A percentile compares a stretch with the other conserved stretches of the same genome.
Conservation (phyloP, 2,113 vertebrate genomes). For the Rhizomys pruinosus region DNA sequence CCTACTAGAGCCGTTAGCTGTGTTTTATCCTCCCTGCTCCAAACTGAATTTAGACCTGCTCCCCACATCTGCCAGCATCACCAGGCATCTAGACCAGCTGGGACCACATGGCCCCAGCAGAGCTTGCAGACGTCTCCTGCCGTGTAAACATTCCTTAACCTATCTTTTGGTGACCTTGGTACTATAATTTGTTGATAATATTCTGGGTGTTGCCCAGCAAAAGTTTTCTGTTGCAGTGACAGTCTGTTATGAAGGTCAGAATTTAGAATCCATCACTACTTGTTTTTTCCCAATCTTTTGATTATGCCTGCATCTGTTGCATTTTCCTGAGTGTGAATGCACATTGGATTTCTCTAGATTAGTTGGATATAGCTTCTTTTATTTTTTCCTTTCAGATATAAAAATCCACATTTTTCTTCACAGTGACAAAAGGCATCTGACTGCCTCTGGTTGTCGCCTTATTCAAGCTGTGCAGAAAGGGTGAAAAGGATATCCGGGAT, state of each 20-base stretch:
- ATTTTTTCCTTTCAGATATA: not conserved
- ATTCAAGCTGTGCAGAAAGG: conserved; percentile 26
- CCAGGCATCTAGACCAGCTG: not conserved
- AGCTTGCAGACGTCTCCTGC: not conserved
- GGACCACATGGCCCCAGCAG: not conserved
- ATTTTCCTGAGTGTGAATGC: conserved; percentile 37
- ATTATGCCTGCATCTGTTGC: conserved; percentile 39
- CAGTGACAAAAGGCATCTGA: conserved; percentile 58
- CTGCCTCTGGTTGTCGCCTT: conserved; percentile 52
- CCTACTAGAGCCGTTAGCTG: not conserved
- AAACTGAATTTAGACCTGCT: too few species aligned
- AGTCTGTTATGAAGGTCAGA: not conserved
- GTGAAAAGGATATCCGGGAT: not conserved
- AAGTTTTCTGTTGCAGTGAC: not conserved
- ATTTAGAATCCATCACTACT: not conserved
- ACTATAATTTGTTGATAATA: not conserved
- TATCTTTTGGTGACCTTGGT: not conserved
- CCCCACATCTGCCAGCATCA: not conserved
- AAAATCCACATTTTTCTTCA: conserved; percentile 51
- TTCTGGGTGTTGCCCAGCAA: not conserved
- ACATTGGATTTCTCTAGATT: conserved; percentile 64
- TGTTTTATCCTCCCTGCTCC: not conserved
- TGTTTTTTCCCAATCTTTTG: conserved; percentile 56
- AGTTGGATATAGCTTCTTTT: not conserved
- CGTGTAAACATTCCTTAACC: not conserved